These are phyloP conservation scores for Macrotus californicus DNA, from an alignment of 2,113 vertebrate genomes.

Conservation along the genomic window DNA sequence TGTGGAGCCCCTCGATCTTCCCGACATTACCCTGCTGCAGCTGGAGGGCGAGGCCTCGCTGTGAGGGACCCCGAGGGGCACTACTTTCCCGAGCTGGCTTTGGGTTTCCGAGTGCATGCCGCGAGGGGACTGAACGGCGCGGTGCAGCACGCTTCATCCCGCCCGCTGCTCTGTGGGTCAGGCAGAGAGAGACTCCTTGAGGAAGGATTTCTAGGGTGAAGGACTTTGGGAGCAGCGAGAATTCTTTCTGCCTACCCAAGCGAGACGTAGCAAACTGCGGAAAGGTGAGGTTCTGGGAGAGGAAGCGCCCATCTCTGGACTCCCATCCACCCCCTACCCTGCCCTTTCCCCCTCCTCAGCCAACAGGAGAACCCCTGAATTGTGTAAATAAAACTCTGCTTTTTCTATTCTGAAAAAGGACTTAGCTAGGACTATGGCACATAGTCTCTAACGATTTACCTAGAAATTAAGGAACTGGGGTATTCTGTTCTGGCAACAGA, in stretches of 20 bases:
- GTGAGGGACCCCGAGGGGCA: constrained; percentile 52
- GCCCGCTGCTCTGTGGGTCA: background rate
- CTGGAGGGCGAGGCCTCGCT: constrained; percentile 63
- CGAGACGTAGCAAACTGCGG: constrained; percentile 34
- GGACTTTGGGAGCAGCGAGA: constrained; percentile 53
- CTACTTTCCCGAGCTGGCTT: constrained; percentile 44
- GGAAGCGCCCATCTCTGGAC: constrained; percentile 55
- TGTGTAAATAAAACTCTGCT: constrained; percentile 73
- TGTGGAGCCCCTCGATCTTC: constrained; percentile 68
- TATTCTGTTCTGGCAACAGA: constrained; percentile 70
- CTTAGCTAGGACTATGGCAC: constrained; percentile 61
- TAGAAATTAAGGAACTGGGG: constrained; percentile 55
- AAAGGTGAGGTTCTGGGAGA: constrained; percentile 67
- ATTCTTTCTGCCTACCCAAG: constrained; percentile 34
- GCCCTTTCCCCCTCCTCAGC: constrained; percentile 2
- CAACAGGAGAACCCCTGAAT: constrained; percentile 56
- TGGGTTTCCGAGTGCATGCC: constrained; percentile 46
- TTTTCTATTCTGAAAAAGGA: constrained; percentile 73
- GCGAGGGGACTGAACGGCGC: constrained; percentile 27
- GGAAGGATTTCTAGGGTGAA: constrained; percentile 37
- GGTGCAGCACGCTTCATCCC: constrained; percentile 35
- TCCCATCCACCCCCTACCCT: background rate
- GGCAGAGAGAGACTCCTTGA: constrained; percentile 51
- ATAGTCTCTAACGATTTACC: constrained; percentile 60
- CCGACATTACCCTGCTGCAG: constrained; percentile 70